Base-by-base conservation (phyloP, 2,888 invertebrate genomes). In the Scrobipalpa atriplicella region DNA sequence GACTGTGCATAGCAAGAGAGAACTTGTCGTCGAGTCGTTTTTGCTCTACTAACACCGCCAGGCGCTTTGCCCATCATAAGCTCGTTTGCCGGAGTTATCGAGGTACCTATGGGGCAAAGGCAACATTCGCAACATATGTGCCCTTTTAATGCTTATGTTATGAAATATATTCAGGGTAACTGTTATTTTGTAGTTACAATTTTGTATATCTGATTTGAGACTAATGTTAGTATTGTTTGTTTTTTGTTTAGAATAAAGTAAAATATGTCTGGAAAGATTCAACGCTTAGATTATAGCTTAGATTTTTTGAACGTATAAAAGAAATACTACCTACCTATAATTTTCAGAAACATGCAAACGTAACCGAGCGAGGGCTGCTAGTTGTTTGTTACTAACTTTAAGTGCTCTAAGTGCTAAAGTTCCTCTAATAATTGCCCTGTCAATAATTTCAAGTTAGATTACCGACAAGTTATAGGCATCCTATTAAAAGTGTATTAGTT, bases 111-210 rank as follows among this genome's bases (percentile, higher is more conserved):
- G 36, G 38, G 8, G n/a, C 52, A 2, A 2, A 16, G 16, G 60
- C n/a, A n/a, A 36, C 21, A 60, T 16, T 60, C 29, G 38, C 60
- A 8, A 38, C 16, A 60, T 60, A 29, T 56, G 16, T 36, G 60
- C 60, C 38, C 38, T 60, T 60, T 60, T 7, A 36, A 60, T 60
- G 60, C 38, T 60, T n/a, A 60, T 60, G 16, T 39, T 36, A 56
- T 16, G 60, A 16, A 38, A 11, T 54, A 13, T 18, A 11, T 54
- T 54, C 18, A 29, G 29, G 5, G 29, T 29, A 29, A 29, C 29
- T 29, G 29, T 29, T 29, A 29, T 29, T 29, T 29, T 29, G 29
- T 29, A 29, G 29, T 29, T 29, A 29, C 29, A 29, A 29, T 29
- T 29, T 29, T 29, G 29, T 29, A 29, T 29, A 5, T 29, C 2